These are phyloP conservation scores for Hormaphis cornu DNA, from an alignment of 1,140 invertebrate species.

Conservation along the genomic window DNA sequence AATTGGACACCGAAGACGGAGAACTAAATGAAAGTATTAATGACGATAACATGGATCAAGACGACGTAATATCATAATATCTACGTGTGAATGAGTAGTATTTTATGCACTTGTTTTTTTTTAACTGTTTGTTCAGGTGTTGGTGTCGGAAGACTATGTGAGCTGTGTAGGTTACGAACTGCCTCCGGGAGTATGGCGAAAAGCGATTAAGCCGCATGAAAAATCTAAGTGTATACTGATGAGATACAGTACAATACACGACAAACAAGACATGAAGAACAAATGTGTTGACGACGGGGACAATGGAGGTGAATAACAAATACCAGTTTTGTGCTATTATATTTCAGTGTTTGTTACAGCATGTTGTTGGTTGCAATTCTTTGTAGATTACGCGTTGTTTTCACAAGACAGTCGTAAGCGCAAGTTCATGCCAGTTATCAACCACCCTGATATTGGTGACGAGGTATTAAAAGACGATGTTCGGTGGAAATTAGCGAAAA, in stretches of 20 bases:
- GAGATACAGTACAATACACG: constrained; percentile 4
- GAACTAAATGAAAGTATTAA: not conserved
- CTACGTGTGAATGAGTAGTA: not conserved
- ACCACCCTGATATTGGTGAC: constrained; percentile 23
- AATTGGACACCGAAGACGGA: not conserved
- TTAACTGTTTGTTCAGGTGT: not conserved
- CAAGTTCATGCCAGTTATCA: constrained; percentile 18
- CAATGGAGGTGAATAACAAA: not conserved
- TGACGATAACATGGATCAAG: constrained; percentile 24
- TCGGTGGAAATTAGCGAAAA: constrained; percentile 26
- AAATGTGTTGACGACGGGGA: not conserved
- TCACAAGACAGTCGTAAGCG: constrained; percentile 21
- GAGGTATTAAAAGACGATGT: constrained; percentile 23
- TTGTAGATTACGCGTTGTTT: constrained; percentile 15
- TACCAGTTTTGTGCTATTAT: not conserved
- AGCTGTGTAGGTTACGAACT: constrained; percentile 10
- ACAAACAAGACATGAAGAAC: constrained; percentile 2
- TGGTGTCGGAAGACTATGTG: constrained; percentile 21
- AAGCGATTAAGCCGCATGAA: constrained; percentile 15
- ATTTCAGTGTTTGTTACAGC: no score
- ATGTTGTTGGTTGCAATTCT: no score
- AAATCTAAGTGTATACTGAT: constrained; percentile 21
- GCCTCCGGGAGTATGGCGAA: constrained; percentile 15
- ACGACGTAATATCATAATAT: not conserved
- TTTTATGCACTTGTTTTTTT: not conserved